Conservation (phyloP, 2,888 invertebrate species). For the Lithophane semibrunnea region DNA sequence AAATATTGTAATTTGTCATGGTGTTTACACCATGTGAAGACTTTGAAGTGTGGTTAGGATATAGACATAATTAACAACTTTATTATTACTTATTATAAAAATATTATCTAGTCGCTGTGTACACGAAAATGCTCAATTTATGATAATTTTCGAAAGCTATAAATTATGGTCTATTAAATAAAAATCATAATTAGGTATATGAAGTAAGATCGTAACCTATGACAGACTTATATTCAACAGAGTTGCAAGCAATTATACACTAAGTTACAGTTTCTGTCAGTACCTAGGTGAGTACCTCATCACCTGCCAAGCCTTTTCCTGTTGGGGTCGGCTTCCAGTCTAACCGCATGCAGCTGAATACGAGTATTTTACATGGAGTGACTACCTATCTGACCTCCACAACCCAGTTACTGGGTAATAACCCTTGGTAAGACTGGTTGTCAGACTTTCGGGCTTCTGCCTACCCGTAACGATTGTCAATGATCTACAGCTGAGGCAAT, state of each 20-base stretch:
- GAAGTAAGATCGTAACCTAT: not conserved
- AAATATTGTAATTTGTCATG: constrained; percentile 40
- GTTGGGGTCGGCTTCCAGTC: not conserved
- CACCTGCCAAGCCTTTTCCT: not conserved
- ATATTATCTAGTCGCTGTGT: constrained; percentile 19
- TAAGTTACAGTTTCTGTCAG: not conserved
- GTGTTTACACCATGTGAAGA: constrained; percentile 5
- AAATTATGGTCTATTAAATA: not conserved
- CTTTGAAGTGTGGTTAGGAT: not conserved
- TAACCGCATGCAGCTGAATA: too few relatives aligned
- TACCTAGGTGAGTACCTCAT: not conserved
- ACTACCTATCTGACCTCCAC: too few relatives aligned
- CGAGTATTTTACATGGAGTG: too few relatives aligned
- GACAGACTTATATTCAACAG: not conserved
- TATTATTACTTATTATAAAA: not conserved
- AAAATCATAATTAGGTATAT: not conserved
- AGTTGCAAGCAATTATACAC: not conserved
- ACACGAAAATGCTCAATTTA: not conserved
- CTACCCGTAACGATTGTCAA: not conserved
- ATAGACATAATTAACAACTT: not conserved
- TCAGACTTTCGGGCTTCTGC: not conserved
- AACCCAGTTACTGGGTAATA: too few relatives aligned
- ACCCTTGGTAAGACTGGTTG: not conserved
- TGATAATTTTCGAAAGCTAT: not conserved
- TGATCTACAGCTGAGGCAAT: not conserved